Evolutionary conservation across 2,888 invertebrate genomes (phyloP), one percentile per base, ranked within the genome.

Genomic region (Campopleginae sp.): DNA sequence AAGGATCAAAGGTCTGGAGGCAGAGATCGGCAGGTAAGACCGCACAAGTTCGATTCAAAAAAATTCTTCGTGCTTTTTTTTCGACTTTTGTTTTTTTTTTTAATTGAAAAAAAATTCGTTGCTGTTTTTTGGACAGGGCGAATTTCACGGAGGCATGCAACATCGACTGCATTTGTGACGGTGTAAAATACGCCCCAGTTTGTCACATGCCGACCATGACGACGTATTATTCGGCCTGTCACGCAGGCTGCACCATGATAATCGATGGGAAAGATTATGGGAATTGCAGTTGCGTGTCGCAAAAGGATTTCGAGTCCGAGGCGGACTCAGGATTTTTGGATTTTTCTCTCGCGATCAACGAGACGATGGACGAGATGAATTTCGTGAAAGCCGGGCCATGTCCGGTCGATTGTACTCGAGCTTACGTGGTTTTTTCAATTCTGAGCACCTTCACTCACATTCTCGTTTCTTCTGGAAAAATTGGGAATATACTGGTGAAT

Each of bases 151-250:
- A 93, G 0, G 85, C 89, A 0, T 96, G 96, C 91, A 96, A 96
- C 91, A 82, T 88, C 1, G 94, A 94, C 71, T 96, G 96, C 91
- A 94, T 94, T 46, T 96, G 96, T 90, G 94, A 94, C 2, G 93
- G 94, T 27, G 94, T 95, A 7, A 95, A 95, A 85, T 96, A 96
- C 91, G 95, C 95, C 4, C 96, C 96, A 0, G 95, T 96, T 0
- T 96, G 96, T 88, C 95, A 95, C 86, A 94, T 94, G 58, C 92
- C 94, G 17, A 94, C 94, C 0, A 94, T 93, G 75, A 94, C 94
- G 17, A 96, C 96, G 0, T 97, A 94, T 89, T 97, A 96, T 92
- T 96, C 96, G 0, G 95, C 97, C 0, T 97, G 97, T 88, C 96
- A 96, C 90, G 97, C 97, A 0, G 97, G 97, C 0, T 97, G 97